Evolutionary conservation across 37 sponge, comb jelly and placozoan genomes (phyloP).

Genomic region (Bolinopsis microptera): DNA sequence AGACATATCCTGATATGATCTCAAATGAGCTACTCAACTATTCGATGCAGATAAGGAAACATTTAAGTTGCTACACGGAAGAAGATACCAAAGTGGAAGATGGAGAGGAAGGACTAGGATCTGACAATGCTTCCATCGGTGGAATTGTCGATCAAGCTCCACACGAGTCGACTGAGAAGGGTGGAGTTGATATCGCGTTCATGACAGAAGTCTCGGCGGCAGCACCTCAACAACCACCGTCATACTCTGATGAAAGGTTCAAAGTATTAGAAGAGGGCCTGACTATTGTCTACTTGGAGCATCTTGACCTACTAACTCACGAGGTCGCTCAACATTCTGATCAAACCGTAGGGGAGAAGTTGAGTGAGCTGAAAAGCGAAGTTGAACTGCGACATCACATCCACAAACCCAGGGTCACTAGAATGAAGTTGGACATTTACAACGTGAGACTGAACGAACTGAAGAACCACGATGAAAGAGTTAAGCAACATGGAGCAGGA

Average conservation of each 20-base stretch:
- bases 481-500: constrained; percentile 55
- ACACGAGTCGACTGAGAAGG: neutral
- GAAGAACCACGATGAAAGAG: constrained; percentile 55
- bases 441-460: constrained; percentile 54
- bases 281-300: neutral
- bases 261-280: neutral
- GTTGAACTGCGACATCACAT: constrained; percentile 43
- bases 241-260: constrained; percentile 8
- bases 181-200: neutral
- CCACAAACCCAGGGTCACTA: constrained; percentile 19
- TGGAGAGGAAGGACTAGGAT: neutral
- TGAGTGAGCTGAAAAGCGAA: constrained; percentile 57
- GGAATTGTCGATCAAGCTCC: neutral
- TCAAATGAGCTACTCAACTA: neutral
- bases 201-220: neutral
- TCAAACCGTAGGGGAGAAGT: constrained; percentile 34
- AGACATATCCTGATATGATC: constrained; percentile 44
- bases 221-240: neutral
- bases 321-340: neutral
- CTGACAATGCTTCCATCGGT: neutral
- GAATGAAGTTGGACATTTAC: constrained; percentile 64
- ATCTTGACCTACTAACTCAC: neutral
- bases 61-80: neutral
- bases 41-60: neutral
- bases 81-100: neutral